Evolutionary conservation across 2,797 vertebrate species (phyloP), one percentile per base, ranked within the genome.

Genomic region (Bradypodion ventrale): DNA sequence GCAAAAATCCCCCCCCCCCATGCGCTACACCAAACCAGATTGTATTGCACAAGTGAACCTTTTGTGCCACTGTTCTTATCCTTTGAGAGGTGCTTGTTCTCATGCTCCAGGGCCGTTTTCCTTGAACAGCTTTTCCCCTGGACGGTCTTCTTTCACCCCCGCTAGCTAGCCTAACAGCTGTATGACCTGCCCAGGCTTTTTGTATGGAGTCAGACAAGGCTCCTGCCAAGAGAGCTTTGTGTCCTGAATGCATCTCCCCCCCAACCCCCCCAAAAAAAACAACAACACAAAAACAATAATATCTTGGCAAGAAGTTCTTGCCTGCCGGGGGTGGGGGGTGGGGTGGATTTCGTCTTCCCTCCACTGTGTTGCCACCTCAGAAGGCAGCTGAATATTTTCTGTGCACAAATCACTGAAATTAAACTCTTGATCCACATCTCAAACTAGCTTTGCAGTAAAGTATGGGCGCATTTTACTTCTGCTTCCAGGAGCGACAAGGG

Each of bases 41-140:
- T 88, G 85, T 88, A 85, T 84, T 89, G 75, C 0, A 10, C 78
- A 83, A 87, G n/a, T 63, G 89, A 79, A 72, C 56, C 88, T 65
- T 70, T 89, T 88, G 75, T 83, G 27, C 35, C 82, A 87, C 63
- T 87, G 85, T 70, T 0, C 0, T 56, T 56, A 52, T 80, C 85
- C 65, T 86, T 88, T 86, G 81, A n/a, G 1, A 83, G 70, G 78
- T 84, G 60, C 68, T 88, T 86, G 46, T 68, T 82, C 74, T 85
- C 42, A 72, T 85, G 25, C 74, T 59, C 65, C 15, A 1, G n/a
- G 12, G 4, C 42, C 1, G 44, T 68, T 87, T 52, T 37, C 78
- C 76, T 59, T 3, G 63, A 63, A n/a, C 80, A 82, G 65, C 46
- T 81, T 35, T 42, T 10, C 21, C 27, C 52, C 16, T 29, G n/a